Evolutionary conservation across 2,888 invertebrate genomes (phyloP), one percentile per base, ranked within the genome.

Genomic region (Cephus spinipes): DNA sequence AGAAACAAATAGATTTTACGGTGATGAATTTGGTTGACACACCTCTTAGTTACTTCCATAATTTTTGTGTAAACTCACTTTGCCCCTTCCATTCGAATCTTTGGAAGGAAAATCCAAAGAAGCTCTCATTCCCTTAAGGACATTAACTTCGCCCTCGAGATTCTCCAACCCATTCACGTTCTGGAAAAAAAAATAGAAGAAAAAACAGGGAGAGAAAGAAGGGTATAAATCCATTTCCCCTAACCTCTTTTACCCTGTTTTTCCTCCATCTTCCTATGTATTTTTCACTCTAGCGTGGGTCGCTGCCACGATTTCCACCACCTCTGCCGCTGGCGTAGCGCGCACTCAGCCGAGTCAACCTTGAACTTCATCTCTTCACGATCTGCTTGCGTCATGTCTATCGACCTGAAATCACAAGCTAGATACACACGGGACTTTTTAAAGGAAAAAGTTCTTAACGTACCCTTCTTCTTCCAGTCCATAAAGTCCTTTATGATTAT

Each of bases 311-410:
- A 23, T 6, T 55, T 55, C 55, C 55, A 55, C 23, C 55, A 55
- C 9, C 23, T 55, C 55, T 55, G 9, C 34, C 68, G 75, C 30
- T 12, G 31, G 32, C 32, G 36, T 32, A 74, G 71, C 33, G 32
- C 71, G 88, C 87, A 87, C 85, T 86, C 84, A 82, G 85, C 87
- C 87, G 85, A 81, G 85, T 77, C 84, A 88, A 89, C 90, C 91
- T 91, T 91, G 91, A 91, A 91, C 91, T 91, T 91, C 91, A 90
- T 90, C 89, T 87, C 85, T 23, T 23, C 23, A 80, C 86, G 86
- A 88, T 85, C 83, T 83, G 82, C 85, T 88, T 88, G 90, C 91
- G 91, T 91, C 91, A 91, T 85, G 86, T 85, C 85, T 86, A 90
- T 90, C 90, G 90, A 90, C 87, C 89, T 86, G 87, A 88, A 89